Evolutionary conservation across 2,888 invertebrate species (phyloP).

Genomic region (Spialia ferax): DNA sequence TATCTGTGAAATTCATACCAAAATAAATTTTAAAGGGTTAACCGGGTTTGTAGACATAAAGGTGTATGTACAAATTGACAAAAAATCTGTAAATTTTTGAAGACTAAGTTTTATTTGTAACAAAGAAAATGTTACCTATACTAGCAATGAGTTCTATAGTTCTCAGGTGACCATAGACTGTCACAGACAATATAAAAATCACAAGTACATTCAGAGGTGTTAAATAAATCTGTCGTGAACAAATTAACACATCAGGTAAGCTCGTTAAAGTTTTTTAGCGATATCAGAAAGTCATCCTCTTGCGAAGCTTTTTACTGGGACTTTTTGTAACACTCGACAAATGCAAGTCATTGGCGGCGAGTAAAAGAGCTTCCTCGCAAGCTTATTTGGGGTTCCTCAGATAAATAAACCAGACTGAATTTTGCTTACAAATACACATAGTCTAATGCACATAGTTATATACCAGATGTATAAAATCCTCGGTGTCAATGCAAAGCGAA

Average conservation of each 20-base stretch:
- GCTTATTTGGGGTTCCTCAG: conserved; percentile 11
- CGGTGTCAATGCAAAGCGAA: too few relatives aligned
- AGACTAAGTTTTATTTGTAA: too few relatives aligned
- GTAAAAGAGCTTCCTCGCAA: conserved; percentile 57
- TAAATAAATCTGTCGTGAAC: conserved; percentile 59
- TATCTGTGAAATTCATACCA: too few relatives aligned
- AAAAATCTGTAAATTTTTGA: too few relatives aligned
- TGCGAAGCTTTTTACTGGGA: conserved; percentile 55
- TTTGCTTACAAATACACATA: too few relatives aligned
- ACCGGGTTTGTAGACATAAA: too few relatives aligned
- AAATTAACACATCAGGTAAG: conserved; percentile 72
- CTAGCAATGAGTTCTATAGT: too few relatives aligned
- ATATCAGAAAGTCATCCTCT: conserved; percentile 60
- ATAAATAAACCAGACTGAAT: not conserved
- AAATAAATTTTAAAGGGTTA: too few relatives aligned
- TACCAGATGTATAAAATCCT: too few relatives aligned
- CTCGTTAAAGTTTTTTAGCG: conserved; percentile 64
- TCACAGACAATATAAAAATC: conserved; percentile 3
- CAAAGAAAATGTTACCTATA: too few relatives aligned
- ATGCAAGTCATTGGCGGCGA: conserved; percentile 70
- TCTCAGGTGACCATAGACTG: not conserved
- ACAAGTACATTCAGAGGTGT: conserved; percentile 27
- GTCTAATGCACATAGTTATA: too few relatives aligned
- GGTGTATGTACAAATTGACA: too few relatives aligned
- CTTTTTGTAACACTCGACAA: conserved; percentile 53